Evolutionary conservation across 2,113 vertebrate species (phyloP).

Genomic region (Macrotis lagotis): DNA sequence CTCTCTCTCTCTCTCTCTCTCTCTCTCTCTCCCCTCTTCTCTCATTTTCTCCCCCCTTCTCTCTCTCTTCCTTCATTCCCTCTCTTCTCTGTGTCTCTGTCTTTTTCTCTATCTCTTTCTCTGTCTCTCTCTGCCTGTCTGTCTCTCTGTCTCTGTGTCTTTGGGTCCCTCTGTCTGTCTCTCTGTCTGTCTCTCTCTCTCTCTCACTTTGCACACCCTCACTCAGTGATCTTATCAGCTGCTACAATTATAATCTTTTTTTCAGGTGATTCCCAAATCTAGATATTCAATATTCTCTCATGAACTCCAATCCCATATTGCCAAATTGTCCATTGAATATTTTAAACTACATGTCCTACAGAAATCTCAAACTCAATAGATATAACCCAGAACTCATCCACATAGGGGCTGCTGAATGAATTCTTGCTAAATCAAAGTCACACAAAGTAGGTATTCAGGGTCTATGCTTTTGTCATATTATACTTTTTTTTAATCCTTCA

Average conservation of each 20-base stretch:
- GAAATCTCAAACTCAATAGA: neutral
- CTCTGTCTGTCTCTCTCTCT: too few species aligned
- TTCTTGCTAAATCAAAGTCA: neutral
- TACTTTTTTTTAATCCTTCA: too few species aligned
- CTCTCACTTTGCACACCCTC: neutral
- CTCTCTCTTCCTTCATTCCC: neutral
- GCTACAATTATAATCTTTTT: neutral
- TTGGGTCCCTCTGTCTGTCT: too few species aligned
- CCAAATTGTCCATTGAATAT: neutral
- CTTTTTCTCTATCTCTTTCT: neutral
- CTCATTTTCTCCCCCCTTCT: too few species aligned
- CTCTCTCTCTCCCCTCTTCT: too few species aligned
- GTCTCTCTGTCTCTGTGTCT: neutral
- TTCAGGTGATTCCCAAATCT: neutral
- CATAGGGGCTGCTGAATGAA: neutral
- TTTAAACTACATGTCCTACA: neutral
- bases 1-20: too few species aligned
- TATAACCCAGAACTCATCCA: neutral
- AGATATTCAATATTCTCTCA: neutral
- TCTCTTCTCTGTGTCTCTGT: neutral
- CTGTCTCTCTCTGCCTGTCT: neutral
- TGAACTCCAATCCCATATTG: neutral
- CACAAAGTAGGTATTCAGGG: neutral
- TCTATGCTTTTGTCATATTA: neutral
- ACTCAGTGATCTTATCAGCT: neutral